Evolutionary conservation across 1,140 invertebrate species (phyloP).

Genomic region (Tetramorium parvispinum): DNA sequence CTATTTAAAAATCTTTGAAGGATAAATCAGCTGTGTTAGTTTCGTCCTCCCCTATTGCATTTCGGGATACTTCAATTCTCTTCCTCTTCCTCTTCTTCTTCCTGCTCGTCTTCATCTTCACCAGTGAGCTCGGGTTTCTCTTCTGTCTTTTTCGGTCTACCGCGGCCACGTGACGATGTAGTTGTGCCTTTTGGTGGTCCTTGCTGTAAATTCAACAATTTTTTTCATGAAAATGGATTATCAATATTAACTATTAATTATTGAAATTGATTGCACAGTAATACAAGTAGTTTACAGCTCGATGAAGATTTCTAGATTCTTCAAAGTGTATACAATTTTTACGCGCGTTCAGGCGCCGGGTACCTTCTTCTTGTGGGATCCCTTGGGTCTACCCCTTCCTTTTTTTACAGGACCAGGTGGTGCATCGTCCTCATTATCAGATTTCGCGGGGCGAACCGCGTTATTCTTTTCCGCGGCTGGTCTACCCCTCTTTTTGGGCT

Average conservation of each 20-base stretch:
- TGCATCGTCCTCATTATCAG: slow-evolving; percentile 84
- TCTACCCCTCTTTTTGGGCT: slow-evolving; percentile 84
- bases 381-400: slow-evolving; percentile 85
- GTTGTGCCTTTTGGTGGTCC: slow-evolving; percentile 77
- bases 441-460: slow-evolving; percentile 78
- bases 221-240: slow-evolving; percentile 18
- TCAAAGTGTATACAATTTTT: not conserved
- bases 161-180: slow-evolving; percentile 82
- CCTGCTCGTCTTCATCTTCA: slow-evolving; percentile 85
- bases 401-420: slow-evolving; percentile 84
- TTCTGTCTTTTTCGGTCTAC: slow-evolving; percentile 85
- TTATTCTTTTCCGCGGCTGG: slow-evolving; percentile 82
- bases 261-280: not conserved
- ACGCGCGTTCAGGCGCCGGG: not conserved
- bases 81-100: slow-evolving; percentile 85
- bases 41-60: slow-evolving; percentile 53
- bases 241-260: no score
- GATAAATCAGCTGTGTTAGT: slow-evolving; percentile 63
- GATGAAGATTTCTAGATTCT: not conserved
- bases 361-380: slow-evolving; percentile 85
- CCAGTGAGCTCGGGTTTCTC: slow-evolving; percentile 85
- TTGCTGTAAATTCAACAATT: slow-evolving; percentile 70
- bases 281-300: not conserved
- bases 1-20: slow-evolving; percentile 68
- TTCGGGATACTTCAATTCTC: slow-evolving; percentile 78